Conservation (phyloP, 1,140 invertebrate genomes). For the Neuroterus valhalla region DNA sequence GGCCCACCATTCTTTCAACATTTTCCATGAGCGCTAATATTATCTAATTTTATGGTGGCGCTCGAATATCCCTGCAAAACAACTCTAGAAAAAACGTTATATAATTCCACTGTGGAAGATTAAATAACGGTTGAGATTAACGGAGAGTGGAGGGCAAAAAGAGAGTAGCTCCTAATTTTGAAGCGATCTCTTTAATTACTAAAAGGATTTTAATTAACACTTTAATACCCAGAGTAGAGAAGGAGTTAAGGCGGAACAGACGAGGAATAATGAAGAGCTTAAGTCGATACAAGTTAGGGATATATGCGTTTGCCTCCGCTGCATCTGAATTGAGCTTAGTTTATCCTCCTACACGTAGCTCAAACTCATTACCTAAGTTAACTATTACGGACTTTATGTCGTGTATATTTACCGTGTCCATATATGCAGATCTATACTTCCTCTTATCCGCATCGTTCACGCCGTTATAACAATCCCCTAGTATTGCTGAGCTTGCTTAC, state of each 20-base stretch:
- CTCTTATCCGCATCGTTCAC: background rate
- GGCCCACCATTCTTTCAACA: too few species aligned
- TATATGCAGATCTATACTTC: background rate
- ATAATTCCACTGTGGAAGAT: too few species aligned
- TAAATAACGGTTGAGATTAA: too few species aligned
- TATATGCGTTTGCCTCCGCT: constrained; percentile 22
- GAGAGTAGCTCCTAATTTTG: background rate
- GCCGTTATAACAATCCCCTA: background rate
- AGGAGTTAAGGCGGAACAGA: background rate
- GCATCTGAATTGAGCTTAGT: constrained; percentile 22
- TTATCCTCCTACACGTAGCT: constrained; percentile 23
- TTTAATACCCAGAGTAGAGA: constrained; percentile 16
- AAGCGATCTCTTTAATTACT: background rate
- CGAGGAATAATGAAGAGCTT: constrained; percentile 22
- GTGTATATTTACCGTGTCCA: background rate
- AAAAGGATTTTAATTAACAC: constrained; percentile 21
- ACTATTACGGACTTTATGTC: constrained; percentile 10
- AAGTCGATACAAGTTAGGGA: constrained; percentile 22
- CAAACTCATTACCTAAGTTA: constrained; percentile 27
- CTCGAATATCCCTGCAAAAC: too few species aligned
- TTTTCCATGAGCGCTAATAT: too few species aligned
- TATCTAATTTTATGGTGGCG: too few species aligned
- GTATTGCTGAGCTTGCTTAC: background rate
- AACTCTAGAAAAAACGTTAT: too few species aligned
- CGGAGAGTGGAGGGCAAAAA: too few species aligned